These are phyloP conservation scores for Entelurus aequoreus DNA, from an alignment of 2,113 vertebrate species.

Conservation along the genomic window DNA sequence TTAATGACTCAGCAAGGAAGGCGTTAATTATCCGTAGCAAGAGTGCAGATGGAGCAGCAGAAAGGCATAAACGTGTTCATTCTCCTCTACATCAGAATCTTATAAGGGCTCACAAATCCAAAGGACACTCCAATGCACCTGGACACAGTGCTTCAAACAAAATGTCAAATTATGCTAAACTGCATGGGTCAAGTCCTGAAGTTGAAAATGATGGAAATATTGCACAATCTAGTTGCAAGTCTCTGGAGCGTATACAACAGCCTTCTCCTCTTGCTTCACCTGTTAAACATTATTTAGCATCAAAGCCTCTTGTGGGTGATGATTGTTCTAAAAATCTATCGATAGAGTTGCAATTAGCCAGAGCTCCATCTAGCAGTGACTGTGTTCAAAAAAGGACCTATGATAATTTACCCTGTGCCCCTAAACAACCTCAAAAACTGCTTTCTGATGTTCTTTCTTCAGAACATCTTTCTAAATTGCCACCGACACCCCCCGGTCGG, in stretches of 20 bases:
- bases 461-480: constrained; percentile 59
- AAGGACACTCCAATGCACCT: constrained; percentile 58
- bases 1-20: constrained; percentile 56
- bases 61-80: constrained; percentile 61
- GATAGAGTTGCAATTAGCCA: constrained; percentile 46
- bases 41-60: constrained; percentile 55
- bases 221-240: constrained; percentile 43
- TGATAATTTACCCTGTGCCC: constrained; percentile 62
- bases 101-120: constrained; percentile 62
- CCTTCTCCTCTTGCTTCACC: constrained; percentile 64
- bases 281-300: constrained; percentile 69
- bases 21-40: constrained; percentile 54
- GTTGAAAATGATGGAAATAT: constrained; percentile 59
- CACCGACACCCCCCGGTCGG: constrained; percentile 74
- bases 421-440: constrained; percentile 53
- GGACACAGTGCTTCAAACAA: constrained; percentile 54
- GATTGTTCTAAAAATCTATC: constrained; percentile 55
- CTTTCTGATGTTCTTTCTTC: constrained; percentile 44
- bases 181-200: constrained; percentile 70
- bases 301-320: constrained; percentile 63
- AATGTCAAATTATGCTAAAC: constrained; percentile 72
- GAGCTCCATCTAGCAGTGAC: constrained; percentile 49
- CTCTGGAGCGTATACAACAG: constrained; percentile 63
- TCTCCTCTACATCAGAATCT: constrained; percentile 69
- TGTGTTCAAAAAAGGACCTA: constrained; percentile 59